Base-by-base conservation (phyloP, 1,140 invertebrate species). In the Meloidogyne floridensis region DNA sequence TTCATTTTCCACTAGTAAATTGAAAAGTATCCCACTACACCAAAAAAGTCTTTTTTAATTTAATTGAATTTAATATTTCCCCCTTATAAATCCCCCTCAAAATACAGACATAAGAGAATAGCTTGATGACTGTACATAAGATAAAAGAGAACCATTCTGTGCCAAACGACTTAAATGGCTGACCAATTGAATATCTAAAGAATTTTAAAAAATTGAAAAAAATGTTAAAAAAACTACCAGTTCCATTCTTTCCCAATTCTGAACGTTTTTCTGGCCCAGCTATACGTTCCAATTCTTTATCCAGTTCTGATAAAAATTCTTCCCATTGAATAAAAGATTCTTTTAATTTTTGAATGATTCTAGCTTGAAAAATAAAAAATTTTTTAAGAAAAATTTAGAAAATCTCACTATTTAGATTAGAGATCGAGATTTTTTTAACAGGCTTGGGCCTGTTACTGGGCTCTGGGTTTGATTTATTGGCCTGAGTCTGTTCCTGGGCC, bases 141-240 rank as follows among this genome's bases (percentile, higher is more conserved):
- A 84, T 18, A 86, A 71, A 8, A 86, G 54, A 18, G 85, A 87
- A 65, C 83, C 80, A 72, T 81, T 78, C 87, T 85, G 76, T 85
- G 59, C 59, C 10, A 65, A 65, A 65, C 59, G 59, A 65, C n/a
- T 65, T 65, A 65, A 82, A 54, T 86, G 79, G 69, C 59, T 80
- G 8, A 82, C 76, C 83, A 85, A 71, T 43, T 85, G 86, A 51
- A 85, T 85, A 69, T 87, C 86, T 87, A 5, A 51, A 82, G 7
- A 4, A 32, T 32, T 47, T 43, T 15, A 65, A 54, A 18, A 15
- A 32, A 70, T 80, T 81, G 32, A 20, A 20, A 47, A 13, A 7
- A 13, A 32, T 53, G 10, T 4, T 20, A n/a, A 10, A 42, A n/a
- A 51, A 53, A 20, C 13, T 59, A 80, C 71, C 65, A 54, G 32